These are phyloP conservation scores for Delphinus delphis DNA, from an alignment of 2,113 vertebrate genomes.

Conservation along the genomic window DNA sequence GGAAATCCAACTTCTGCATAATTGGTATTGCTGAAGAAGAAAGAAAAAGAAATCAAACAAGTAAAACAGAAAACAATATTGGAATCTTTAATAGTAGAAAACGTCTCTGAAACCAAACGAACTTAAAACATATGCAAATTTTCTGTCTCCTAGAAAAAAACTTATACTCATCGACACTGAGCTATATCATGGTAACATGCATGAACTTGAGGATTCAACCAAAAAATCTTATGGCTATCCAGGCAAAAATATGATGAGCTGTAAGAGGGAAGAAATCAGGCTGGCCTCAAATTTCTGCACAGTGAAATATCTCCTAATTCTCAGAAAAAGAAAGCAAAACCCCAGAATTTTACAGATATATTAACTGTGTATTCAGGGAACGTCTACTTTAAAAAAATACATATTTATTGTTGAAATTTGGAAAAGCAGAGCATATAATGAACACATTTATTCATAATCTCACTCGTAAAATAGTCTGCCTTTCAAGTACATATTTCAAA, in stretches of 20 bases:
- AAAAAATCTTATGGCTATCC: not conserved
- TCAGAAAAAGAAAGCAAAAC: not conserved
- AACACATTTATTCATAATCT: not conserved
- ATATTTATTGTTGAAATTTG: not conserved
- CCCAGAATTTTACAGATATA: not conserved
- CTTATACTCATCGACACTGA: not conserved
- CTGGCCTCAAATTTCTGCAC: not conserved
- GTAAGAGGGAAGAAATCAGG: not conserved
- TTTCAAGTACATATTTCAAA: not conserved
- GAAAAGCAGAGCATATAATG: not conserved
- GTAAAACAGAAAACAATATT: not conserved
- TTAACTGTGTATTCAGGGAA: not conserved
- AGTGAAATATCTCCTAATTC: not conserved
- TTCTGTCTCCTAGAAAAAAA: not conserved
- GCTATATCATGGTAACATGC: not conserved
- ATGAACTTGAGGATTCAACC: not conserved
- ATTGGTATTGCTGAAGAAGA: not conserved
- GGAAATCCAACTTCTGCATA: not conserved
- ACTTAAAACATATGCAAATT: not conserved
- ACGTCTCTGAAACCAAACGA: not conserved
- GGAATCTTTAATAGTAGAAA: not conserved
- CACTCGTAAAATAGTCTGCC: not conserved
- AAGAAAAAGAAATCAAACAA: not conserved
- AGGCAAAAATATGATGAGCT: not conserved
- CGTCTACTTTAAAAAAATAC: not conserved